Conservation (phyloP, 2,797 vertebrate genomes). For the Alauda arvensis region DNA sequence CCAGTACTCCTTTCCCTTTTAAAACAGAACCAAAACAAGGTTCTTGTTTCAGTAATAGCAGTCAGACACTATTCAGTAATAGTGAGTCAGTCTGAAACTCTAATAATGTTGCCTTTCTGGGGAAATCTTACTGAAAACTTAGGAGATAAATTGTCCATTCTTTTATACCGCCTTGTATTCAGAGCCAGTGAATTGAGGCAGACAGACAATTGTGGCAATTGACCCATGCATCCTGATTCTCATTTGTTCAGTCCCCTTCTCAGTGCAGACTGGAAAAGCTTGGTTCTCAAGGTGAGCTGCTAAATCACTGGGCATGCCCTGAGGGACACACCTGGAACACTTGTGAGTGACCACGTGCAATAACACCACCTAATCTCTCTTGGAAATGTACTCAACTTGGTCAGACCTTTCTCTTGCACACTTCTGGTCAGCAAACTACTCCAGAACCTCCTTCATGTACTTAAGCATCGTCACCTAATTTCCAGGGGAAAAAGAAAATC, state of each 20-base stretch:
- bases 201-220: neutral
- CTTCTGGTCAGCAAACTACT: neutral
- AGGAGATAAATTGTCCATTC: neutral
- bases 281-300: neutral
- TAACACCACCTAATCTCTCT: neutral
- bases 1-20: neutral
- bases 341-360: neutral
- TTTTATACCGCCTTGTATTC: neutral
- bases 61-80: too few relatives aligned
- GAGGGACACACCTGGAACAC: neutral
- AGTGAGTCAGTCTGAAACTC: conserved; percentile 3
- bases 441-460: neutral
- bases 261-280: neutral
- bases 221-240: neutral
- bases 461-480: neutral
- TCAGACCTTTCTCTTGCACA: neutral
- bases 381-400: neutral
- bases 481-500: neutral
- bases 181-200: neutral
- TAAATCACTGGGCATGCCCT: neutral
- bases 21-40: conserved; percentile 27
- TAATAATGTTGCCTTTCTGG: neutral
- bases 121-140: neutral
- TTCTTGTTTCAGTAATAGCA: conserved; percentile 12
- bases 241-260: neutral